Base-by-base conservation (phyloP, 1,140 invertebrate genomes). In the Teleogryllus occipitalis region DNA sequence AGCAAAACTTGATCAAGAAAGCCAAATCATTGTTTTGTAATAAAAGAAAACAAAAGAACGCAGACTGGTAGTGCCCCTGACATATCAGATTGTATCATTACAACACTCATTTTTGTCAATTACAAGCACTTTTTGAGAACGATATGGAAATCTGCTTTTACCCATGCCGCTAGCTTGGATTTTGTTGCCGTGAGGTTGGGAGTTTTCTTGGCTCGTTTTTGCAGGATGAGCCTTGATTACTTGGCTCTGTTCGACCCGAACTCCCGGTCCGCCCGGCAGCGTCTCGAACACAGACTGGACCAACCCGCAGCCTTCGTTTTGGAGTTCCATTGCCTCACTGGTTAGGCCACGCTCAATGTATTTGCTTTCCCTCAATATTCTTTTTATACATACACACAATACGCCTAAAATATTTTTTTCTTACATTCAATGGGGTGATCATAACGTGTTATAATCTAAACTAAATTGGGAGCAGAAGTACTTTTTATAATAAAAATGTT, bases 11-110 rank as follows among this genome's bases (percentile, higher is more conserved):
- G 10, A 65, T 65, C 18, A 10, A 65, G 54, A 65, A 65, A 65
- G 54, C 54, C 54, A 14, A 65, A 65, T 7, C 54, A 65, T 14
- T 65, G 18, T 65, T 65, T 65, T 65, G 10, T 65, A 65, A 14
- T 65, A 14, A 65, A 65, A 65, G 0, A 65, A 14, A 65, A 65
- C 54, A 65, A 14, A 65, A 65, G 54, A 65, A 65, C 54, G 54
- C 54, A 65, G 54, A 65, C 54, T 65, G 54, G 54, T 65, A 65
- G 54, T 65, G 54, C 18, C 54, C 54, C 54, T 65, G 18, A 65
- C 54, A 65, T 65, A 65, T 65, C 54, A 65, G 54, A 65, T 65
- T 65, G 54, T 65, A 65, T 65, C 54, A 65, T 65, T 65, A 65
- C 54, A 65, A 65, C 54, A 65, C 54, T 65, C 54, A 65, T 65